Evolutionary conservation across 2,797 vertebrate species (phyloP).

Genomic region (Myotis pilosus): DNA sequence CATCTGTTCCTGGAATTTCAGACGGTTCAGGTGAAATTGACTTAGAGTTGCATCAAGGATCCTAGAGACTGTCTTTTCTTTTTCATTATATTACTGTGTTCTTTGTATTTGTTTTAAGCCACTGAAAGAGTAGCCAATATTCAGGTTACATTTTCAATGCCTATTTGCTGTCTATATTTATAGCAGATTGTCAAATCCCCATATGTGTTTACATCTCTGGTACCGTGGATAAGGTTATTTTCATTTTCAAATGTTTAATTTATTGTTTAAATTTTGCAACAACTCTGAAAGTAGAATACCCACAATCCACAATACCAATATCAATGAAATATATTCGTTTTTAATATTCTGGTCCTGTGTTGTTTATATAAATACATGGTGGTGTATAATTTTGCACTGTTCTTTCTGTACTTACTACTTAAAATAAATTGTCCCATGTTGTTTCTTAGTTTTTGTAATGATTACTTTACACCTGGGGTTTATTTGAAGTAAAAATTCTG

Average conservation of each 20-base stretch:
- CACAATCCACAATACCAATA: background rate
- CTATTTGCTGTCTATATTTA: conserved; percentile 33
- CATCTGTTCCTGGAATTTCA: conserved; percentile 74
- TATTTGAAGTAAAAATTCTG: conserved; percentile 5
- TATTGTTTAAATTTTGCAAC: conserved; percentile 23
- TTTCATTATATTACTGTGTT: conserved; percentile 8
- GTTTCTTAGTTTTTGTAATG: conserved; percentile 14
- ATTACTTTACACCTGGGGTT: background rate
- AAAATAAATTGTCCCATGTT: background rate
- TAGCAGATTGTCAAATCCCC: conserved; percentile 42
- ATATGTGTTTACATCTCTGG: background rate
- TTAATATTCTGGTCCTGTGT: background rate
- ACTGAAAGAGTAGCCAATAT: background rate
- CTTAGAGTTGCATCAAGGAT: conserved; percentile 50
- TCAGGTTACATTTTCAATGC: conserved; percentile 32
- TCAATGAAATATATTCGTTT: background rate
- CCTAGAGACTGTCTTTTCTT: background rate
- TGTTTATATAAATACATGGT: background rate
- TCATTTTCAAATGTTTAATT: conserved; percentile 38
- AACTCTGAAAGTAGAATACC: background rate
- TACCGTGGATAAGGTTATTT: conserved; percentile 7
- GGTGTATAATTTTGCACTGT: background rate
- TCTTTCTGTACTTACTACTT: background rate
- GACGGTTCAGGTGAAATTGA: conserved; percentile 66
- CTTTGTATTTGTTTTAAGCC: conserved; percentile 46